phyloP scores from a whole-genome alignment of 2,797 vertebrate genomes.

The Scomberomorus guttatus region DNA sequence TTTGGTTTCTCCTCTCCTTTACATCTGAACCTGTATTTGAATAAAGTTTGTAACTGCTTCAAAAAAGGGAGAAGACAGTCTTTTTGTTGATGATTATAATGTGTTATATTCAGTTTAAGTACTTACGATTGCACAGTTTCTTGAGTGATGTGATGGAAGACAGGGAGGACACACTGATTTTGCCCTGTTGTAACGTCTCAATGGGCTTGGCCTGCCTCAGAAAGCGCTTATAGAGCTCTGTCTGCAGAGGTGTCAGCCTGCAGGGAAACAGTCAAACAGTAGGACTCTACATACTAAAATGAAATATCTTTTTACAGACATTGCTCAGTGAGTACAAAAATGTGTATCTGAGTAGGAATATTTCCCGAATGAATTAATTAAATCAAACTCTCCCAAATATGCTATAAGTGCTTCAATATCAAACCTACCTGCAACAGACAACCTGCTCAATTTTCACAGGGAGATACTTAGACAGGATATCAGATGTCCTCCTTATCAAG shows the following conservation, averaged over 20 bases:
- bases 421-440: slow-evolving; percentile 95
- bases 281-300: background rate
- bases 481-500: slow-evolving; percentile 96
- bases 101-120: background rate
- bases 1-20: background rate
- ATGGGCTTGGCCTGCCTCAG: slow-evolving; percentile 92
- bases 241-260: slow-evolving; percentile 93
- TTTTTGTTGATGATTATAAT: background rate
- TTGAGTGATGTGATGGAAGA: slow-evolving; percentile 98
- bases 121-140: slow-evolving; percentile 99
- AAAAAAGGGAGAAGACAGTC: background rate
- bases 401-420: background rate
- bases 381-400: background rate
- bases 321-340: background rate
- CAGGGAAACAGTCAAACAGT: slow-evolving; percentile 19
- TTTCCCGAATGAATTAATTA: background rate
- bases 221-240: slow-evolving; percentile 92
- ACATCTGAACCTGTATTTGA: background rate
- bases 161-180: slow-evolving; percentile 93
- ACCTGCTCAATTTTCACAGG: slow-evolving; percentile 98
- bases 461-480: slow-evolving; percentile 98
- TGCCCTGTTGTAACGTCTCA: slow-evolving; percentile 90
- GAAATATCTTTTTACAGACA: background rate
- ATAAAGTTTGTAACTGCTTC: background rate
- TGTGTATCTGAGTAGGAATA: background rate